These are phyloP conservation scores for Loris lydekkerianus DNA, from an alignment of 2,797 vertebrate genomes.

Conservation along the genomic window DNA sequence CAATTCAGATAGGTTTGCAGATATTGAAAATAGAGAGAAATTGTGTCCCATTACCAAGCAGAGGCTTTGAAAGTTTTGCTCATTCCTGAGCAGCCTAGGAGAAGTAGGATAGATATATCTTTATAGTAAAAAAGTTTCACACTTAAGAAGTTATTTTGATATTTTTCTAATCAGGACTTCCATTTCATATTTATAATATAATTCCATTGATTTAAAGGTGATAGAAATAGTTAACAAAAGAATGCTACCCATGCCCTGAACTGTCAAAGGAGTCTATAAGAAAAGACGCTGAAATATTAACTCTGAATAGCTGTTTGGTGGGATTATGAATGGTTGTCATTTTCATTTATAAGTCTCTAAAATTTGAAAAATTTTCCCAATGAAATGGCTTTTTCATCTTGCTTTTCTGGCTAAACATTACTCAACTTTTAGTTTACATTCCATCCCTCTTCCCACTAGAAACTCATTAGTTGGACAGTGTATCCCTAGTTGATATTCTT, in stretches of 20 bases:
- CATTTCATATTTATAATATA: constrained; percentile 27
- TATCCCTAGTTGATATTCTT: neutral
- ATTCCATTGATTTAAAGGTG: constrained; percentile 17
- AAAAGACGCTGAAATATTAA: constrained; percentile 31
- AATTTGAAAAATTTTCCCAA: neutral
- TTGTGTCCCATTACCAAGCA: neutral
- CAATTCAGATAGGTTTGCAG: constrained; percentile 1
- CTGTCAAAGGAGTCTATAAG: constrained; percentile 20
- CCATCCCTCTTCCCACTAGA: neutral
- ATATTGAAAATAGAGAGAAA: constrained; percentile 47
- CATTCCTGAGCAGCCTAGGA: neutral
- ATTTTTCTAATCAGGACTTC: constrained; percentile 44
- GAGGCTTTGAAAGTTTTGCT: neutral
- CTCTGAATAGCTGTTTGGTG: neutral
- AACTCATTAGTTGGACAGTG: neutral
- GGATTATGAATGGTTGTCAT: constrained; percentile 28
- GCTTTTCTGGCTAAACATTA: neutral
- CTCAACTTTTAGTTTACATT: neutral
- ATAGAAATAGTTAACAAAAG: constrained; percentile 30
- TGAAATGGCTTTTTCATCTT: neutral
- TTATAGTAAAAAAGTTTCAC: neutral
- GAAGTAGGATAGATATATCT: neutral
- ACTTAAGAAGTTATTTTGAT: neutral
- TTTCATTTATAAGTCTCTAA: constrained; percentile 33
- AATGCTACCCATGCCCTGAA: neutral